Evolutionary conservation across 1,140 invertebrate genomes (phyloP).

Genomic region (Pseudomyrmex gracilis): DNA sequence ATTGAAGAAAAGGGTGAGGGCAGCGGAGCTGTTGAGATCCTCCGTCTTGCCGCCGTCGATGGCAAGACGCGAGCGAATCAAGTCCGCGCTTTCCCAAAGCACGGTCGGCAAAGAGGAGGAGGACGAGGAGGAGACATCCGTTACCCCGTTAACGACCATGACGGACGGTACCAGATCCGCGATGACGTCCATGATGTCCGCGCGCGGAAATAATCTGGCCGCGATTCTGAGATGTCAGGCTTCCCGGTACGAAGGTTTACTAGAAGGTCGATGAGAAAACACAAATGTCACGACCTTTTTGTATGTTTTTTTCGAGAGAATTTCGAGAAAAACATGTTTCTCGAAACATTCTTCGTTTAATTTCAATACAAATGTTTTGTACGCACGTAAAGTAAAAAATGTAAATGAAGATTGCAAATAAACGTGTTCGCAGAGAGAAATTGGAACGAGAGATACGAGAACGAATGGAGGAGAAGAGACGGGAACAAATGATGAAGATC

Average conservation of each 20-base stretch:
- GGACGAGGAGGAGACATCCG: constrained; percentile 69
- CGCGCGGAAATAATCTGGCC: constrained; percentile 89
- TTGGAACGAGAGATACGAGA: constrained; percentile 88
- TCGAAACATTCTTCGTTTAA: no score
- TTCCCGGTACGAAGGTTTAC: constrained; percentile 84
- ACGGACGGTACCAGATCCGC: constrained; percentile 83
- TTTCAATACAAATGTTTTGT: no score
- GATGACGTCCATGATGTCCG: constrained; percentile 81
- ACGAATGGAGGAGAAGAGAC: constrained; percentile 86
- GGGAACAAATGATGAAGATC: constrained; percentile 86
- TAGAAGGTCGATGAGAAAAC: not conserved
- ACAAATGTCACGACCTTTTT: no score
- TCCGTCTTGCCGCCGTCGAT: constrained; percentile 90
- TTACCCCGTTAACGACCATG: constrained; percentile 64
- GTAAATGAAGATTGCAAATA: constrained; percentile 34
- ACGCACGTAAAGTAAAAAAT: no score
- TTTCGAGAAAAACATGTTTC: no score
- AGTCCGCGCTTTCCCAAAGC: constrained; percentile 81
- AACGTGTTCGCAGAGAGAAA: constrained; percentile 85
- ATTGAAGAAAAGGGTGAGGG: constrained; percentile 88
- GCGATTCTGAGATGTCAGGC: constrained; percentile 89
- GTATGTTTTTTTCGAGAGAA: no score
- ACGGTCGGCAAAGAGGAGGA: constrained; percentile 82
- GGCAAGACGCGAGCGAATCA: constrained; percentile 87
- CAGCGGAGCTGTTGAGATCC: constrained; percentile 89